Conservation (phyloP, 2,888 invertebrate species). For the Timema podura region DNA sequence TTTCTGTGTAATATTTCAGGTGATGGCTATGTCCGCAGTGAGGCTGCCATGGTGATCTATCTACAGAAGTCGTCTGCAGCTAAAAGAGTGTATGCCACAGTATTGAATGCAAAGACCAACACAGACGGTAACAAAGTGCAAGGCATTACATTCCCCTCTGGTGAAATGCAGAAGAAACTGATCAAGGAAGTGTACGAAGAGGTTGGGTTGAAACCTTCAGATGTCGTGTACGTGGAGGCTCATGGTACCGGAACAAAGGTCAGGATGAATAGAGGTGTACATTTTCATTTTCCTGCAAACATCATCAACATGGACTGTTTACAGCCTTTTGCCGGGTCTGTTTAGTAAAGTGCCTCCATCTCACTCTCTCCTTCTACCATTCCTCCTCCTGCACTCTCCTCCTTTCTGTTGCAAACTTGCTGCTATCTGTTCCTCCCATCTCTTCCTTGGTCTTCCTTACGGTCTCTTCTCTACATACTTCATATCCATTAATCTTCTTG, state of each 20-base stretch:
- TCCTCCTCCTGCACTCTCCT: no score
- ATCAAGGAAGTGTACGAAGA: slow-evolving; percentile 85
- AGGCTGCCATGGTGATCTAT: slow-evolving; percentile 77
- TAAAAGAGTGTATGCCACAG: slow-evolving; percentile 77
- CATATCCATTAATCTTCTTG: no score
- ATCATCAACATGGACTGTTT: not conserved
- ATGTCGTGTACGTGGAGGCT: slow-evolving; percentile 90
- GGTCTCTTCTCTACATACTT: no score
- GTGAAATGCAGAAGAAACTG: slow-evolving; percentile 72
- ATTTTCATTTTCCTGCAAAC: not conserved
- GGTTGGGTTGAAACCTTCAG: slow-evolving; percentile 72
- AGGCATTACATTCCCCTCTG: slow-evolving; percentile 83
- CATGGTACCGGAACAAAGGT: slow-evolving; percentile 98
- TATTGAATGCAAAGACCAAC: slow-evolving; percentile 85
- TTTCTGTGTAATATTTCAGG: slow-evolving; percentile 43
- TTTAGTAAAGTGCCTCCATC: no score
- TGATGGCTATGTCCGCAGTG: slow-evolving; percentile 88
- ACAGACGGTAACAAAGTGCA: slow-evolving; percentile 90
- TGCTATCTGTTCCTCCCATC: no score
- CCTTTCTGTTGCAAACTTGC: no score
- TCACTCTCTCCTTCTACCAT: not conserved
- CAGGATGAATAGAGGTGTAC: slow-evolving; percentile 16
- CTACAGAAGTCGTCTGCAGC: slow-evolving; percentile 76
- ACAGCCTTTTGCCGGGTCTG: no score
- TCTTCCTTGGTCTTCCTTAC: not conserved